phyloP scores from a whole-genome alignment of 2,888 invertebrate species.

The Anaspis maculata region DNA sequence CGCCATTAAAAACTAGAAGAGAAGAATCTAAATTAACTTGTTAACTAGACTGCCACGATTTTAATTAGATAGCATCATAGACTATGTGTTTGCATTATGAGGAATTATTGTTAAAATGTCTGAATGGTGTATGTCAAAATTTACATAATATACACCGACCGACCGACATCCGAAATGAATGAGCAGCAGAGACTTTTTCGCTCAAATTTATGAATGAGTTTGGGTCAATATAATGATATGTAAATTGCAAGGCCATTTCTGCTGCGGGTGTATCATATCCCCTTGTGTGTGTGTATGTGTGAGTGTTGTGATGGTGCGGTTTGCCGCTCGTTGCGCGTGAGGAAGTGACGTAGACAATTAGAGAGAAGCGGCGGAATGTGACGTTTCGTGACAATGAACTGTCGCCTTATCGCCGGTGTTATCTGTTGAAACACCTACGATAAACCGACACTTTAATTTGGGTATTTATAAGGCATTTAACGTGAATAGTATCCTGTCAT shows the following conservation, averaged over 20 bases:
- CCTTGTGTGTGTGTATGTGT: too few relatives aligned
- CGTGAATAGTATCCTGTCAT: conserved; percentile 23
- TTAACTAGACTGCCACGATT: conserved; percentile 11
- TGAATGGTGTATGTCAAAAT: too few relatives aligned
- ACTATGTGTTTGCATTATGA: too few relatives aligned
- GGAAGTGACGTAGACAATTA: conserved; percentile 24
- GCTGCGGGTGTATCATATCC: conserved; percentile 1
- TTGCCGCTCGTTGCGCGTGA: conserved; percentile 4
- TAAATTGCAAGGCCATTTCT: conserved; percentile 11
- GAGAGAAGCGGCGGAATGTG: conserved; percentile 23
- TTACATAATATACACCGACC: too few relatives aligned
- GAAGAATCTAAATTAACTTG: too few relatives aligned
- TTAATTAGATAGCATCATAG: too few relatives aligned
- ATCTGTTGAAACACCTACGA: conserved; percentile 25
- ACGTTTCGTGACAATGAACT: conserved; percentile 27
- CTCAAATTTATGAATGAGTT: conserved; percentile 1
- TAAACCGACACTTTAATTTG: conserved; percentile 25
- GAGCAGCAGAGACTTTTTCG: too few relatives aligned
- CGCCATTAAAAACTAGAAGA: too few relatives aligned
- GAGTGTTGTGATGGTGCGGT: too few relatives aligned
- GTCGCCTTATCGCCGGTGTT: conserved; percentile 21
- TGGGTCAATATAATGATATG: conserved; percentile 8
- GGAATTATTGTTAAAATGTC: too few relatives aligned
- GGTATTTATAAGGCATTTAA: conserved; percentile 27
- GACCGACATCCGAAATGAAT: conserved; percentile 5